Base-by-base conservation (phyloP, 2,888 invertebrate genomes). In the Hoplodrina blanda region DNA sequence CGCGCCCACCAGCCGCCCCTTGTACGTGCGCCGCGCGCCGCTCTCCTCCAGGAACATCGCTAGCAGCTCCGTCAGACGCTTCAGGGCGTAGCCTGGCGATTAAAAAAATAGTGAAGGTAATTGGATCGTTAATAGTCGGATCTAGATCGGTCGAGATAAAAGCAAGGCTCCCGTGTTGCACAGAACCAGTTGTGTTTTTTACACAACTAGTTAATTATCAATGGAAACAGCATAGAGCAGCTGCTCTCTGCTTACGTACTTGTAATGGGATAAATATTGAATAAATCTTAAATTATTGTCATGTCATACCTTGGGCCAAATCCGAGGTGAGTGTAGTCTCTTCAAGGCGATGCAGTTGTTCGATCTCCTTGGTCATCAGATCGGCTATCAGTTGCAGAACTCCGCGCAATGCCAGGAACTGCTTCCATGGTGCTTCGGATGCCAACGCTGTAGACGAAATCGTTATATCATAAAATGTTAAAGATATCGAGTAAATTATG, bases 291-390 rank as follows among this genome's bases (percentile, higher is more conserved):
- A 0, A 11, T 20, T 54, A 0, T 17, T 20, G 6, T 7, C n/a
- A 17, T 19, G 19, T 55, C 46, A 4, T 85, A 96, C 97, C 99
- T 96, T 99, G 99, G 1, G 99, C 98, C 2, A 99, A 96, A 92
- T 99, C 99, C 0, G 99, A 99, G 0, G 98, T 99, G 4, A 99
- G 96, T 0, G 99, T 99, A 0, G 98, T 98, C 88, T 98, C 98
- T 91, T 99, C 99, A 44, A 99, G 95, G 15, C 97, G 97, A 91
- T 98, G 98, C 20, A 99, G 96, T 84, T 98, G 98, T 76, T 98
- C 97, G 53, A 99, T 99, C 96, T 99, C 99, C 81, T 97, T 97
- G 0, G 98, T 98, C 89, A 99, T 97, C 33, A 99, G 96, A 84
- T 98, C 97, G 0, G 99, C 99, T 61, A 99, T 97, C 80, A 98